Evolutionary conservation across 2,113 vertebrate genomes (phyloP), one percentile per base, ranked within the genome.

Genomic region (Syrrhaptes paradoxus): DNA sequence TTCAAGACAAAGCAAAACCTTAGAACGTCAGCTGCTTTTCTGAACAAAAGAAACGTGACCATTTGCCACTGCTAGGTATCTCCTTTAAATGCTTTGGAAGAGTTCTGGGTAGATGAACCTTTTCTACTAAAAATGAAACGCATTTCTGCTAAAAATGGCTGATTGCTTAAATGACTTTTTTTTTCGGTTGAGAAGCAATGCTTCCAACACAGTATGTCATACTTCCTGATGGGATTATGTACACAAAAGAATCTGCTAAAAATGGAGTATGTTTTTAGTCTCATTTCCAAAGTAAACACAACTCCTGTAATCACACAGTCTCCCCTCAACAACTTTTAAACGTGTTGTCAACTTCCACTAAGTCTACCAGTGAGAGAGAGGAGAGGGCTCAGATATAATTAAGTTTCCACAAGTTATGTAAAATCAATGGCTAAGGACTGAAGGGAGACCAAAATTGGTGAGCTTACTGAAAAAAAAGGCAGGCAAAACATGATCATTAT

Each of bases 321-420:
- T 95, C 72, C 76, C 76, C 68, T 95, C 86, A 84, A 90, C 88
- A 90, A 86, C 89, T 83, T 86, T 57, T 31, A 95, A 96, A 94
- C 72, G 74, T 46, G 83, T 10, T 84, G 76, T 90, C 83, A 86
- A 45, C 90, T 92, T 95, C 89, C 89, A 86, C 91, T 36, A 74
- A 90, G 34, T 38, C 78, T 59, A 95, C 77, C 72, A 71, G 86
- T 0, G 1, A 80, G 58, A 82, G 49, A 93, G 38, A 75, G 61
- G n/a, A 85, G 70, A 86, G 49, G 70, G 26, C 48, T 92, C 83
- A 81, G 61, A 89, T 81, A 58, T 59, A 90, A 95, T 96, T 95
- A 93, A 74, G 43, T 78, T 84, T 75, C 96, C 96, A 75, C 93
- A 95, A 96, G 76, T 92, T 95, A 96, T 84, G 94, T 95, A 93